These are phyloP conservation scores for Prunella strophiata DNA, from an alignment of 2,797 vertebrate species.

Conservation along the genomic window DNA sequence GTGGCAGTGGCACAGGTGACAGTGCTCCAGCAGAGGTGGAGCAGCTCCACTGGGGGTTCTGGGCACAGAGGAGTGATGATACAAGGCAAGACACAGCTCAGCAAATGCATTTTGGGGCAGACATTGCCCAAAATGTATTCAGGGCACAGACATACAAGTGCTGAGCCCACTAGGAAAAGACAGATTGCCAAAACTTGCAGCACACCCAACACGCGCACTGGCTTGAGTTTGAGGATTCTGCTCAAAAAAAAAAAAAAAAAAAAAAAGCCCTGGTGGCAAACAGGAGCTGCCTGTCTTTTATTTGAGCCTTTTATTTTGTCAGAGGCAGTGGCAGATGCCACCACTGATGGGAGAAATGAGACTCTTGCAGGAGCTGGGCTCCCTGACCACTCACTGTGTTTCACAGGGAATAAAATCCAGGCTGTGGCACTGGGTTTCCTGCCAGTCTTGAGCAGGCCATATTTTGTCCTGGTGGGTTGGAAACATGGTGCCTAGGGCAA, in stretches of 20 bases:
- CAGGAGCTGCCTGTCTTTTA: neutral
- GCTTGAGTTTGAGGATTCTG: fast-evolving
- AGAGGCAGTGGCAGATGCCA: neutral
- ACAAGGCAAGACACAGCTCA: neutral
- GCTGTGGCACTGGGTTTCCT: neutral
- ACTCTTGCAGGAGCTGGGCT: fast-evolving
- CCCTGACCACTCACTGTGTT: fast-evolving
- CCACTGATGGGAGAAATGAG: neutral
- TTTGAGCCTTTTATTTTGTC: neutral
- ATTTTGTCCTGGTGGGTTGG: neutral
- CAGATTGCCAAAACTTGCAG: fast-evolving
- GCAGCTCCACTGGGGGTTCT: neutral
- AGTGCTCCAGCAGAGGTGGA: neutral
- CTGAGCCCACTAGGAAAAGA: neutral
- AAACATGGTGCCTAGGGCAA: neutral
- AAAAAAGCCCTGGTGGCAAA: neutral
- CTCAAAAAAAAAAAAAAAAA: neutral
- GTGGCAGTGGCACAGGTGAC: neutral
- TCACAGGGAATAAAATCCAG: neutral
- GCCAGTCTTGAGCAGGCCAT: neutral
- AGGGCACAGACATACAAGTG: fast-evolving
- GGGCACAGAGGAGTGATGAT: too few relatives aligned
- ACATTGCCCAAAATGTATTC: neutral
- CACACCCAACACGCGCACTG: fast-evolving
- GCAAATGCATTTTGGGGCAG: neutral